Conservation (phyloP, 37 sponge, comb jelly and placozoan species). For the Spongilla lacustris region DNA sequence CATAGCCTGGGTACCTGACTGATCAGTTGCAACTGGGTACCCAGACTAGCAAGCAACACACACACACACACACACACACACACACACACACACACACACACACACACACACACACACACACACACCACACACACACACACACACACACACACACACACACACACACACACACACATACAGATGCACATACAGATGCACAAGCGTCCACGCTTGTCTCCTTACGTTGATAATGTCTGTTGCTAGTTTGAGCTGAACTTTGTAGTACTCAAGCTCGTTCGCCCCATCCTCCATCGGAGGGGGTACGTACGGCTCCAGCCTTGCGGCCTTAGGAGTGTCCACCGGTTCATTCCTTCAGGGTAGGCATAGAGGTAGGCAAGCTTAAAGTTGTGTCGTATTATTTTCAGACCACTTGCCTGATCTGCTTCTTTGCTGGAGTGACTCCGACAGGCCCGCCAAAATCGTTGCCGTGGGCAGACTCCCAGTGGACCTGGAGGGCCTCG, state of each 20-base stretch:
- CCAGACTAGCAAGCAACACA: no score
- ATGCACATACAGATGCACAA: no score
- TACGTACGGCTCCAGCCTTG: not conserved
- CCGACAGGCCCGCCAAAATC: not conserved
- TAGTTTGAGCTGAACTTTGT: conserved; percentile 27
- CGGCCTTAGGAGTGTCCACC: not conserved
- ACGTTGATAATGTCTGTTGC: conserved; percentile 45
- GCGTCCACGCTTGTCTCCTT: no score
- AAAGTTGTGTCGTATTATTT: no score
- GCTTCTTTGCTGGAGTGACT: not conserved
- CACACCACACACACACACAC: not conserved
- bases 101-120: not conserved
- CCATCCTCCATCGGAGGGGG: conserved; percentile 17
- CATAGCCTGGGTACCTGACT: no score
- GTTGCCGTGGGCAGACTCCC: conserved; percentile 64
- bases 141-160: no score
- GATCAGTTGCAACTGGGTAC: no score
- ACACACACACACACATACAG: no score
- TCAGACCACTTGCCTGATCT: not conserved
- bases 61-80: no score
- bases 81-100: no score
- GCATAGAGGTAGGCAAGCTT: not conserved
- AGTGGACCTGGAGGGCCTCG: conserved; percentile 76
- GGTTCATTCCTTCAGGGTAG: not conserved
- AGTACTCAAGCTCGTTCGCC: conserved; percentile 39